phyloP scores from a whole-genome alignment of 2,113 vertebrate genomes.

The Struthio camelus region DNA sequence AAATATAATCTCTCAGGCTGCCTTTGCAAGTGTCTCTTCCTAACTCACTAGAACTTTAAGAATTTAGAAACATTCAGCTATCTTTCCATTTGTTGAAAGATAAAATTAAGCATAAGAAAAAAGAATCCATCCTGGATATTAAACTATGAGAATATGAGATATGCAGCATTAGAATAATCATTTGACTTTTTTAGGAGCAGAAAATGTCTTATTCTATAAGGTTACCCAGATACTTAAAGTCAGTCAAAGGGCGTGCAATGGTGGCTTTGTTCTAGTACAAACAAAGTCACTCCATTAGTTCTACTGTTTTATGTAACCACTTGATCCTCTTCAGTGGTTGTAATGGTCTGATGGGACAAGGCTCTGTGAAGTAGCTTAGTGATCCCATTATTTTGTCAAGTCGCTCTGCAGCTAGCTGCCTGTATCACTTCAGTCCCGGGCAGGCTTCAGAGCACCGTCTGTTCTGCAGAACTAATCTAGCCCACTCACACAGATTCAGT shows the following conservation, averaged over 20 bases:
- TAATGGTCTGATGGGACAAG: neutral
- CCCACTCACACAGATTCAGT: neutral
- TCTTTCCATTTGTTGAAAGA: neutral
- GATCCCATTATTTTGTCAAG: neutral
- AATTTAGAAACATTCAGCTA: neutral
- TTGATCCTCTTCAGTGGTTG: neutral
- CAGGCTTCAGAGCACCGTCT: neutral
- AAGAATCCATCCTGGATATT: neutral
- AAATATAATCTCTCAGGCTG: neutral
- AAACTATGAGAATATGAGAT: neutral
- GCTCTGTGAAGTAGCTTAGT: neutral
- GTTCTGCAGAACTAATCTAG: neutral
- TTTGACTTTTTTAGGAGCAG: neutral
- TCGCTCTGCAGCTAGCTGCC: neutral
- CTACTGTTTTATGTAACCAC: neutral
- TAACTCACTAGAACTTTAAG: neutral
- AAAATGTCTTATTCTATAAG: neutral
- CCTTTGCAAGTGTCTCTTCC: neutral
- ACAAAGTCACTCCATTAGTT: conserved; percentile 5
- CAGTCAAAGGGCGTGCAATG: neutral
- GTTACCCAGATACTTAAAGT: neutral
- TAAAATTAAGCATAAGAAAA: neutral
- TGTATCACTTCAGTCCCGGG: neutral
- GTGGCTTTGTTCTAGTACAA: neutral
- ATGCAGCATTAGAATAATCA: neutral